Evolutionary conservation across 2,888 invertebrate genomes (phyloP).

Genomic region (Archaeoteleia sp.): DNA sequence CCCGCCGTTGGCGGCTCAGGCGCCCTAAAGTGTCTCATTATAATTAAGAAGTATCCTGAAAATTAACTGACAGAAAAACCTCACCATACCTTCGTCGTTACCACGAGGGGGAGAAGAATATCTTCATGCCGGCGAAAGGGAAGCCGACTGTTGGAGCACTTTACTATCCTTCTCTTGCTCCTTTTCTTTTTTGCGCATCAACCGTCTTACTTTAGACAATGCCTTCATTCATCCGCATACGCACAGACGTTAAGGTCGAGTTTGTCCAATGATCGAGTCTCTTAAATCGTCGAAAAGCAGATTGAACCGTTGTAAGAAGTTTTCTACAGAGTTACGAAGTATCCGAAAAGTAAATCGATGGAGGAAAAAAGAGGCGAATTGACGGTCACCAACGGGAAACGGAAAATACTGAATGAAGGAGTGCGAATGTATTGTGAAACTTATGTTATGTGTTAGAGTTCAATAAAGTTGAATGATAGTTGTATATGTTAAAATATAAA

Average conservation of each 20-base stretch:
- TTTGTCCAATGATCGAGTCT: conserved; percentile 30
- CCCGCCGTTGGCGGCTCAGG: conserved; percentile 53
- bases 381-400: neutral
- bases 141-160: conserved; percentile 57
- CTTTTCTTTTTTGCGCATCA: conserved; percentile 28
- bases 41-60: conserved; percentile 73
- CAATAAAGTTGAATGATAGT: too few species aligned
- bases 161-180: conserved; percentile 22
- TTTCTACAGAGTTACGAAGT: neutral
- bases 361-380: neutral
- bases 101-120: conserved; percentile 51
- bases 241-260: conserved; percentile 25
- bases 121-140: conserved; percentile 52
- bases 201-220: conserved; percentile 42
- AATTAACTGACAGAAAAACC: conserved; percentile 70
- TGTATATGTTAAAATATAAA: too few species aligned
- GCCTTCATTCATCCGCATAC: conserved; percentile 40
- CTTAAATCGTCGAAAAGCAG: conserved; percentile 25
- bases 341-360: neutral
- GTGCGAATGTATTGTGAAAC: too few species aligned
- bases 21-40: conserved; percentile 71
- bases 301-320: conserved; percentile 9
- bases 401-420: too few species aligned
- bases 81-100: conserved; percentile 46
- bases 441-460: too few species aligned